These are phyloP conservation scores for Xenops minutus DNA, from an alignment of 2,797 vertebrate species.

Conservation along the genomic window DNA sequence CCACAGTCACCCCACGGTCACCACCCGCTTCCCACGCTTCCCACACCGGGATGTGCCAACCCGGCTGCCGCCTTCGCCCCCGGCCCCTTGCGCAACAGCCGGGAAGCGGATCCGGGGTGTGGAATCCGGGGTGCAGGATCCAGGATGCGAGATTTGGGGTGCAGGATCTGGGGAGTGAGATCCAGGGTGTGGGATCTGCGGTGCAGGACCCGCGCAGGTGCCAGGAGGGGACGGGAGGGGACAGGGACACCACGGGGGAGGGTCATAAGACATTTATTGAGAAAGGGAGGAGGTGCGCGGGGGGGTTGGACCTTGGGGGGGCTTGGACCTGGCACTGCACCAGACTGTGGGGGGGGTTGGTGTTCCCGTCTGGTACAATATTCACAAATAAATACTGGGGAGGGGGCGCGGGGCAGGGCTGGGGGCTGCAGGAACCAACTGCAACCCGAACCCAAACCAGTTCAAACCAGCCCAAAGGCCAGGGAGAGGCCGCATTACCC, in stretches of 20 bases:
- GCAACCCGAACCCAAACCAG: neutral
- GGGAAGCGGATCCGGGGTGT: neutral
- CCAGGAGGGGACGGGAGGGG: neutral
- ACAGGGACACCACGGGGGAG: neutral
- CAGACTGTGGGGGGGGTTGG: neutral
- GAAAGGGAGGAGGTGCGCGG: neutral
- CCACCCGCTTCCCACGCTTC: neutral
- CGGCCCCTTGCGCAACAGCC: neutral
- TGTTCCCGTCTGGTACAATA: neutral
- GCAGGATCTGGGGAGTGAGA: neutral
- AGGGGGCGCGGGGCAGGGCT: neutral
- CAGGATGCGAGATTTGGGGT: fast-evolving
- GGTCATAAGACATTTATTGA: neutral
- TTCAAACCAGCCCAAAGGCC: neutral
- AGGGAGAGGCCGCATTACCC: neutral
- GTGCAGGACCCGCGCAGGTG: neutral
- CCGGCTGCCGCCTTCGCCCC: neutral
- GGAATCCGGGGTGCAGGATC: neutral
- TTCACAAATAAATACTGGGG: conserved; percentile 12
- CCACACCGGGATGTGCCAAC: neutral
- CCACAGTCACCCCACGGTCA: neutral
- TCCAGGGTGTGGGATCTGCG: fast-evolving
- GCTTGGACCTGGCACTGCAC: neutral
- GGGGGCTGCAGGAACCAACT: neutral
- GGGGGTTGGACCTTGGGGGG: neutral